These are phyloP conservation scores for Andrena dorsata DNA, from an alignment of 2,888 invertebrate species.

Conservation along the genomic window DNA sequence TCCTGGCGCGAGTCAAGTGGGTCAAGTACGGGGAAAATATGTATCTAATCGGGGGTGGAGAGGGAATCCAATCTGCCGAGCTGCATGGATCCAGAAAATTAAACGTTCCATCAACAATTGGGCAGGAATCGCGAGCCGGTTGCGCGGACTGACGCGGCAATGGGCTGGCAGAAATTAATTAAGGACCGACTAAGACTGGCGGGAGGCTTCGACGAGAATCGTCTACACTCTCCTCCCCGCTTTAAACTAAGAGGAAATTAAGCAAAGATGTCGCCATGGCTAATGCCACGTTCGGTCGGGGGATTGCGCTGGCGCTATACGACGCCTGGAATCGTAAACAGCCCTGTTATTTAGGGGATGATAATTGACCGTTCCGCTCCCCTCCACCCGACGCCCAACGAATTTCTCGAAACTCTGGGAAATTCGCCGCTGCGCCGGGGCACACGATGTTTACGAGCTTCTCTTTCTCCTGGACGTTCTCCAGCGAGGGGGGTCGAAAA, in stretches of 20 bases:
- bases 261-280: slow-evolving; percentile 84
- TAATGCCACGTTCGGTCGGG: slow-evolving; percentile 68
- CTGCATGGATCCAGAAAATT: slow-evolving; percentile 3
- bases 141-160: neutral
- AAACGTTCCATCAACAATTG: neutral
- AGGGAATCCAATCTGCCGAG: neutral
- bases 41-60: slow-evolving; percentile 57
- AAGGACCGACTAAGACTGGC: slow-evolving; percentile 79
- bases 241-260: slow-evolving; percentile 76
- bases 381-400: slow-evolving; percentile 65
- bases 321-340: slow-evolving; percentile 80
- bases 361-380: slow-evolving; percentile 79
- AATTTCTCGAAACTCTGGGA: slow-evolving; percentile 70
- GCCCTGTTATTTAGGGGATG: slow-evolving; percentile 81
- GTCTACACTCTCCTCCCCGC: slow-evolving; percentile 28
- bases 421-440: slow-evolving; percentile 55
- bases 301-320: slow-evolving; percentile 53
- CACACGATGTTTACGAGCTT: slow-evolving; percentile 57
- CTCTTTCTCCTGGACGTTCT: slow-evolving; percentile 30
- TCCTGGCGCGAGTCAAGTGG: slow-evolving; percentile 81
- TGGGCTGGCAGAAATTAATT: slow-evolving; percentile 76
- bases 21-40: slow-evolving; percentile 77
- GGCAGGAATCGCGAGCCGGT: neutral
- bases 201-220: slow-evolving; percentile 61
- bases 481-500: slow-evolving; percentile 49